These are phyloP conservation scores for Hyla sarda DNA, from an alignment of 2,113 vertebrate genomes.

Conservation along the genomic window DNA sequence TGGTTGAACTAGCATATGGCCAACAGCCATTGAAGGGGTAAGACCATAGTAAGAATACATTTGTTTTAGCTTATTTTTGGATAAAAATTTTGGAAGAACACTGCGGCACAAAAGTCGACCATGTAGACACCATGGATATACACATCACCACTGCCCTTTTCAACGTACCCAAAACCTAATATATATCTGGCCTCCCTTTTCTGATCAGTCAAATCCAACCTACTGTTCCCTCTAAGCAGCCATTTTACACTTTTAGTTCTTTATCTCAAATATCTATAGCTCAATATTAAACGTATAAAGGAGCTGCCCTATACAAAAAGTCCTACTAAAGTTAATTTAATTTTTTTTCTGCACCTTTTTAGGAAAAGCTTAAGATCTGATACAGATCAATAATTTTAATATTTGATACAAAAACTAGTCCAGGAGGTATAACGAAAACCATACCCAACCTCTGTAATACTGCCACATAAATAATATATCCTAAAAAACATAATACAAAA, in stretches of 20 bases:
- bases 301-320: neutral
- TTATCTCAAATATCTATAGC: neutral
- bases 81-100: neutral
- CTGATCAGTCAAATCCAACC: neutral
- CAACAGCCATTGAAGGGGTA: too few species aligned
- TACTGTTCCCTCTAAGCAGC: neutral
- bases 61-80: neutral
- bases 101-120: neutral
- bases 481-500: neutral
- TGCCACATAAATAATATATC: neutral
- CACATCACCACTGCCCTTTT: neutral
- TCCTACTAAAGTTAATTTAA: too few species aligned
- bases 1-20: too few species aligned
- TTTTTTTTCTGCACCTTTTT: neutral
- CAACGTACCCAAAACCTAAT: neutral
- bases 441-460: neutral
- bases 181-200: neutral
- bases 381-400: conserved; percentile 6
- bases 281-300: neutral
- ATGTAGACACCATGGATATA: neutral
- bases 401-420: neutral
- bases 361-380: neutral
- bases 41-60: neutral
- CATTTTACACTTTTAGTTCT: neutral
- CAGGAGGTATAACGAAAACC: too few species aligned